phyloP scores from a whole-genome alignment of 2,113 vertebrate species.

The Phycodurus eques region DNA sequence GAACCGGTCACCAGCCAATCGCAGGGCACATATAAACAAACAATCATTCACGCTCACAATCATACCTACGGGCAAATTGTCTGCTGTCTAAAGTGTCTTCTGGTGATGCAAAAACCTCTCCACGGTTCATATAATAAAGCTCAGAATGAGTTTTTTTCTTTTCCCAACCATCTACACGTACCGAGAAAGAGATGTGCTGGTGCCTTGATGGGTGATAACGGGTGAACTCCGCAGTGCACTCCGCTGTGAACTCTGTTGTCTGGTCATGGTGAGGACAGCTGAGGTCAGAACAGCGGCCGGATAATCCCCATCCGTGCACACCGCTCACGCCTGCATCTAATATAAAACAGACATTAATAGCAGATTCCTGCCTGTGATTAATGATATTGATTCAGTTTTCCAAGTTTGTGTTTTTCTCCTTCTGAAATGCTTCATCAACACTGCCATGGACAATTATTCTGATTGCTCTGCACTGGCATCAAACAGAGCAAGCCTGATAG shows the following conservation, averaged over 20 bases:
- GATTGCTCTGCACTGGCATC: conserved; percentile 75
- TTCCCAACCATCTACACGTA: conserved; percentile 22
- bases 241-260: conserved; percentile 44
- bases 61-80: conserved; percentile 35
- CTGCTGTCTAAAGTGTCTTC: conserved; percentile 47
- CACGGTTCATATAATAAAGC: conserved; percentile 3
- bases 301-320: conserved; percentile 45
- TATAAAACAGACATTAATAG: conserved; percentile 77
- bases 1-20: too few relatives aligned
- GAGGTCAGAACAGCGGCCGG: conserved; percentile 46
- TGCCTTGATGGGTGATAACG: conserved; percentile 4
- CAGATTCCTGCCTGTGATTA: conserved; percentile 75
- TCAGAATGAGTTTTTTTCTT: background rate
- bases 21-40: too few relatives aligned
- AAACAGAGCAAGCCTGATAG: conserved; percentile 62
- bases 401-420: conserved; percentile 65
- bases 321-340: conserved; percentile 57
- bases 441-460: conserved; percentile 78
- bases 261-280: conserved; percentile 55
- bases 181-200: conserved; percentile 5
- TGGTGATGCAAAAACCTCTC: conserved; percentile 12
- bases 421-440: conserved; percentile 72
- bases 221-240: conserved; percentile 21
- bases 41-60: too few relatives aligned
- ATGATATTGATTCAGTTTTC: conserved; percentile 80